A percentile compares a stretch with the other conserved stretches of the same genome.
Evolutionary conservation across 2,888 invertebrate species (phyloP).

Genomic region (Ethmia dodecea): DNA sequence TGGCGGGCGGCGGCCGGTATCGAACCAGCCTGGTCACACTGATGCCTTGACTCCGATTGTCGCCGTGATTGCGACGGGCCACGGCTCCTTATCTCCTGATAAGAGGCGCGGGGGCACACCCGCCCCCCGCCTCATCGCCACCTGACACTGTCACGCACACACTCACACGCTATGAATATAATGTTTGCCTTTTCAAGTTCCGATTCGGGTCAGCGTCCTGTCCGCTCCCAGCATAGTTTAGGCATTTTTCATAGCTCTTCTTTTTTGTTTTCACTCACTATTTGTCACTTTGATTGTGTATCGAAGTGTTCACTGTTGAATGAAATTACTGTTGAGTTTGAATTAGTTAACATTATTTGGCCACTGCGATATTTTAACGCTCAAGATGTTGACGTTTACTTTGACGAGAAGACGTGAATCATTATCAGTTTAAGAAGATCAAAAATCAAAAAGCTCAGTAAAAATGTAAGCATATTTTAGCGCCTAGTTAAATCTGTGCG

Average conservation of each 20-base stretch:
- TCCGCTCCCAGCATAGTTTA: slow-evolving; percentile 52
- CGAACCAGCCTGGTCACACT: slow-evolving; percentile 67
- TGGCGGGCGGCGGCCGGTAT: slow-evolving; percentile 82
- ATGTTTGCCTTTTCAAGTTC: slow-evolving; percentile 28
- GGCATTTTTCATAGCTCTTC: slow-evolving; percentile 46
- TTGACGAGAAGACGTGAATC: no score
- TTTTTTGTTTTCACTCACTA: slow-evolving; percentile 32
- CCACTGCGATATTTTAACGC: slow-evolving; percentile 5
- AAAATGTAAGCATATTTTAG: no score
- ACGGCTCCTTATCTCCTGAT: slow-evolving; percentile 53
- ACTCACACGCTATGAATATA: slow-evolving; percentile 45
- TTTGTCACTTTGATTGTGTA: slow-evolving; percentile 20
- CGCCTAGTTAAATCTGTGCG: background rate
- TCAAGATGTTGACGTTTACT: no score
- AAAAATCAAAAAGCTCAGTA: no score
- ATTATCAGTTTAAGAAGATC: no score
- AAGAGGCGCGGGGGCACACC: slow-evolving; percentile 72
- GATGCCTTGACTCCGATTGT: slow-evolving; percentile 58
- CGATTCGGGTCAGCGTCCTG: slow-evolving; percentile 65
- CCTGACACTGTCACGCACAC: slow-evolving; percentile 60
- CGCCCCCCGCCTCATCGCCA: slow-evolving; percentile 73
- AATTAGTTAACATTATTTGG: background rate
- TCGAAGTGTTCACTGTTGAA: slow-evolving; percentile 21
- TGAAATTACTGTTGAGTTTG: background rate
- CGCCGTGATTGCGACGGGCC: slow-evolving; percentile 43